A percentile compares a stretch with the other conserved stretches of the same genome.
These are phyloP conservation scores for Lepidostoma basale DNA, from an alignment of 1,140 invertebrate species.

Conservation along the genomic window DNA sequence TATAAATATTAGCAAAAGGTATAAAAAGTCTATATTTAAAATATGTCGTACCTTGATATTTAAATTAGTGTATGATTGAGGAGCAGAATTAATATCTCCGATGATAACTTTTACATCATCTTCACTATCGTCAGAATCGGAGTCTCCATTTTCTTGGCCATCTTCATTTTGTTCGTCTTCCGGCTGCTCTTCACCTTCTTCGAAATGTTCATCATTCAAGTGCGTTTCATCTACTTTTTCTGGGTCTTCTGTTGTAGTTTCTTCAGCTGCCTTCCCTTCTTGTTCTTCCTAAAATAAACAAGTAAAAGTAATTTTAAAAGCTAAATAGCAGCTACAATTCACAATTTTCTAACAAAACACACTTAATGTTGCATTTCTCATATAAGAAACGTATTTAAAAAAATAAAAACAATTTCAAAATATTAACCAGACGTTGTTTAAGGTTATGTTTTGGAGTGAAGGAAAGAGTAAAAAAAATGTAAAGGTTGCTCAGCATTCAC, in stretches of 20 bases:
- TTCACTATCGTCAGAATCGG: constrained; percentile 77
- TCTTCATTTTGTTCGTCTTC: constrained; percentile 64
- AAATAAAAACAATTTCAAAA: too few species aligned
- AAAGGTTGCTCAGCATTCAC: neutral
- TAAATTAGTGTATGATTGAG: constrained; percentile 67
- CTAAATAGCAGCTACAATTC: neutral
- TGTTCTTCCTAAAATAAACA: constrained; percentile 10
- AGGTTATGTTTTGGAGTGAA: too few species aligned
- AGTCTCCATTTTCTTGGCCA: constrained; percentile 70
- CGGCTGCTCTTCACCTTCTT: constrained; percentile 60
- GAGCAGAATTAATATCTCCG: constrained; percentile 78
- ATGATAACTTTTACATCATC: constrained; percentile 87
- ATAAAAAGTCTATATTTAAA: too few species aligned
- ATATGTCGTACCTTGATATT: constrained; percentile 63
- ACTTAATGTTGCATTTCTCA: too few species aligned
- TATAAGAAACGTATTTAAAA: too few species aligned
- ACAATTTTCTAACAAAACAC: neutral
- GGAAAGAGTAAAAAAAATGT: neutral
- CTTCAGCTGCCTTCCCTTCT: neutral
- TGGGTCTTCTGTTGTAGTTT: constrained; percentile 45
- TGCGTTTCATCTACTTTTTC: constrained; percentile 58
- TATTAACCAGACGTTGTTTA: too few species aligned
- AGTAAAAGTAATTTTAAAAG: neutral
- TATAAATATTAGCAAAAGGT: too few species aligned
- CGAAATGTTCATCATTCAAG: constrained; percentile 60